Evolutionary conservation across 2,113 vertebrate species (phyloP).

Genomic region (Hippopotamus amphibius): DNA sequence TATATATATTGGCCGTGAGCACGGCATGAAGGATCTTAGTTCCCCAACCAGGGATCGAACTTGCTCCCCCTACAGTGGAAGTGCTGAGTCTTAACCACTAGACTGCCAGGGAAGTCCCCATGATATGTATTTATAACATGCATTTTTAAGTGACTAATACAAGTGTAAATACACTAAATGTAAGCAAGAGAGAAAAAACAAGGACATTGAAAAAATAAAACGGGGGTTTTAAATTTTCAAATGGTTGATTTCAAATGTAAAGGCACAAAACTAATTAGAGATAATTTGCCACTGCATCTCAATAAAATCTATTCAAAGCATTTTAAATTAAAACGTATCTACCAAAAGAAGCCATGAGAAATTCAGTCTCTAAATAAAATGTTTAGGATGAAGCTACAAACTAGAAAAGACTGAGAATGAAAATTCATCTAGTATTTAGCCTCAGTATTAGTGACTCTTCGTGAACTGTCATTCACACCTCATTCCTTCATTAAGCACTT

Average conservation of each 20-base stretch:
- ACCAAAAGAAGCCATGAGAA: conserved; percentile 33
- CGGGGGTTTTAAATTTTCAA: conserved; percentile 24
- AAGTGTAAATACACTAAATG: background rate
- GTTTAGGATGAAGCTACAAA: conserved; percentile 4
- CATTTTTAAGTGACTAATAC: conserved; percentile 39
- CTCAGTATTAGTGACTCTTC: background rate
- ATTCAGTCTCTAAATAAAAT: conserved; percentile 42
- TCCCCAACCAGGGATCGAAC: too few relatives aligned
- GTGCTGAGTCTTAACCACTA: too few relatives aligned
- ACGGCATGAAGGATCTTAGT: too few relatives aligned
- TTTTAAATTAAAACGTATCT: conserved; percentile 40
- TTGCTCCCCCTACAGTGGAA: too few relatives aligned
- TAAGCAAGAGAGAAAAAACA: background rate
- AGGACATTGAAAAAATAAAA: conserved; percentile 35
- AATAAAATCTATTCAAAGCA: conserved; percentile 38
- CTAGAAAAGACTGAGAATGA: background rate
- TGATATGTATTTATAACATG: background rate
- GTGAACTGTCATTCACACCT: background rate
- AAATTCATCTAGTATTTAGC: background rate
- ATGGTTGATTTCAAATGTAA: conserved; percentile 45
- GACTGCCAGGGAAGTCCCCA: background rate
- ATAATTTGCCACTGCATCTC: background rate
- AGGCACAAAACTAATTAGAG: conserved; percentile 36
- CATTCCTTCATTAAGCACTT: background rate
- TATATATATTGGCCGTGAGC: too few relatives aligned